phyloP scores from a whole-genome alignment of 2,888 invertebrate genomes.

The Troides oblongomaculatus region DNA sequence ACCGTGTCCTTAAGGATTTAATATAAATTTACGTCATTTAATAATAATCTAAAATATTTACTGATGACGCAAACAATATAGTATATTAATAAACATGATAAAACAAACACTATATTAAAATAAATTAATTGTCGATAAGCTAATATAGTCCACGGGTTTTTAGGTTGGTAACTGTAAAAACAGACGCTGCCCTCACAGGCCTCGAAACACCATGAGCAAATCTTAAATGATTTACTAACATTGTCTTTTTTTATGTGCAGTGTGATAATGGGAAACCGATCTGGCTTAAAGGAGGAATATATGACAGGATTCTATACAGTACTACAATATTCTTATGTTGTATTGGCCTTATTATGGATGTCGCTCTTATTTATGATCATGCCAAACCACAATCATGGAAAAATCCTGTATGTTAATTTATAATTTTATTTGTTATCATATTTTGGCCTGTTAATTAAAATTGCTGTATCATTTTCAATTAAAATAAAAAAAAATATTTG shows the following conservation, averaged over 20 bases:
- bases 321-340: conserved; percentile 39
- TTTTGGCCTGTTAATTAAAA: neutral
- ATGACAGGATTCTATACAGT: conserved; percentile 49
- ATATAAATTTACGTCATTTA: too few species aligned
- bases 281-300: conserved; percentile 54
- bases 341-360: conserved; percentile 37
- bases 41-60: too few species aligned
- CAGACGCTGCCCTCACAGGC: too few species aligned
- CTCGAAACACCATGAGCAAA: too few species aligned
- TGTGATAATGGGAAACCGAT: conserved; percentile 53
- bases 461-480: neutral
- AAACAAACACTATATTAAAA: too few species aligned
- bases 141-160: too few species aligned
- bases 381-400: conserved; percentile 48
- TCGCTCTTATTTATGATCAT: conserved; percentile 37
- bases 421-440: neutral
- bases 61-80: too few species aligned
- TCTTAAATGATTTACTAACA: too few species aligned
- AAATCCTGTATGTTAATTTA: conserved; percentile 16
- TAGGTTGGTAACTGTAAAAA: too few species aligned
- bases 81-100: too few species aligned
- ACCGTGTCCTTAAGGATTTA: too few species aligned
- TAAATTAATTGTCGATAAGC: too few species aligned
- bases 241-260: conserved; percentile 36
- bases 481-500: neutral